phyloP scores from a whole-genome alignment of 2,113 vertebrate genomes.

The Burhinus oedicnemus region DNA sequence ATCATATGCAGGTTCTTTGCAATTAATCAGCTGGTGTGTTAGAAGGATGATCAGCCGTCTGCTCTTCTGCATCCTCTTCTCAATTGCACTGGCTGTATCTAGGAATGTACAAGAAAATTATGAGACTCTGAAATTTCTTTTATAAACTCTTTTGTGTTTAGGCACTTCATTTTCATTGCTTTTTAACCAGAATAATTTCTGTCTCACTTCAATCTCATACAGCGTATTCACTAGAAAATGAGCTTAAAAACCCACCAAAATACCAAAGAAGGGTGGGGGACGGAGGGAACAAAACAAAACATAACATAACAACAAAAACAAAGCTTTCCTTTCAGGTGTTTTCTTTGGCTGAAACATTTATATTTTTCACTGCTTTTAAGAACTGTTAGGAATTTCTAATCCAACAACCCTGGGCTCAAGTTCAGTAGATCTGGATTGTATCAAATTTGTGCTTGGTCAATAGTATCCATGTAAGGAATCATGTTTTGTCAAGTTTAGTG shows the following conservation, averaged over 20 bases:
- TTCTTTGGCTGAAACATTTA: background rate
- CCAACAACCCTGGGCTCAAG: background rate
- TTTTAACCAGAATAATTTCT: background rate
- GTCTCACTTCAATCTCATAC: background rate
- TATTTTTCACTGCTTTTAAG: background rate
- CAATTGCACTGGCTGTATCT: constrained; percentile 67
- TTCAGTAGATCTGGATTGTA: background rate
- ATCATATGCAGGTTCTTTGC: constrained; percentile 62
- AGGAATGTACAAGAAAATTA: background rate
- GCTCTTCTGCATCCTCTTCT: constrained; percentile 70
- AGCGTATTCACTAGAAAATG: background rate
- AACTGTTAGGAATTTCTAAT: background rate
- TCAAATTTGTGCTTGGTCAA: background rate
- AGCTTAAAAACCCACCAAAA: background rate
- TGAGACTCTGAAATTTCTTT: background rate
- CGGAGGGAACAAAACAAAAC: background rate
- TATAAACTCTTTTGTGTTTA: background rate
- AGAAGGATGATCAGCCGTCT: constrained; percentile 74
- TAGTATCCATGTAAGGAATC: background rate
- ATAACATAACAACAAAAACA: background rate
- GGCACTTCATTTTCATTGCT: background rate
- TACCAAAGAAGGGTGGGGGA: background rate
- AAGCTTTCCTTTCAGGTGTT: background rate
- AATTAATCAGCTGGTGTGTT: background rate
- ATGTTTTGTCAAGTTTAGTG: background rate